A percentile compares a stretch with the other conserved stretches of the same genome.
These are phyloP conservation scores for Sphaeridia pumilis DNA, from an alignment of 2,888 invertebrate genomes.

Conservation along the genomic window DNA sequence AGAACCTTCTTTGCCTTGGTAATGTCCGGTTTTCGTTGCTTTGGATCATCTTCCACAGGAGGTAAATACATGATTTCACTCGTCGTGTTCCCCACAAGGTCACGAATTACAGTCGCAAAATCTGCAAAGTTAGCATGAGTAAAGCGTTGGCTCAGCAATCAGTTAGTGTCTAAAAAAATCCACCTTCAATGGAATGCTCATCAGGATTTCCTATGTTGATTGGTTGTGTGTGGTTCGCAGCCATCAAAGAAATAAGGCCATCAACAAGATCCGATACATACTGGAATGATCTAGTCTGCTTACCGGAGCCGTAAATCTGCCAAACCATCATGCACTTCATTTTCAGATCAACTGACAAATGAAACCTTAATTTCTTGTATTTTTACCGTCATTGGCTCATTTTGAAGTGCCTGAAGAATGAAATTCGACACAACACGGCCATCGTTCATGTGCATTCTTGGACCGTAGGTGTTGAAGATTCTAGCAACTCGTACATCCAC, in stretches of 20 bases:
- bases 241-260: constrained; percentile 84
- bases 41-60: constrained; percentile 93
- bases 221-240: constrained; percentile 80
- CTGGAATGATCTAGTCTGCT: constrained; percentile 92
- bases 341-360: neutral
- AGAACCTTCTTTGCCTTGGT: constrained; percentile 69
- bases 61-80: constrained; percentile 71
- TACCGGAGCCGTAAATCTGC: constrained; percentile 71
- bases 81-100: constrained; percentile 63
- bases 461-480: constrained; percentile 98
- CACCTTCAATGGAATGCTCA: constrained; percentile 89
- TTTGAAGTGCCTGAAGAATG: constrained; percentile 88
- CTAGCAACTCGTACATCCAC: constrained; percentile 90
- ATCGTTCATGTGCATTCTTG: constrained; percentile 97
- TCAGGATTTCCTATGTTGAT: constrained; percentile 97
- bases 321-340: constrained; percentile 14
- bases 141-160: too few species aligned
- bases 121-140: too few species aligned
- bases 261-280: constrained; percentile 95
- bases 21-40: constrained; percentile 87
- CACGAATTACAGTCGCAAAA: constrained; percentile 73
- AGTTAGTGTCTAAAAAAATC: too few species aligned
- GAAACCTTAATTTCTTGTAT: neutral
- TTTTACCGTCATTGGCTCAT: constrained; percentile 81
- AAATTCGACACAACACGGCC: constrained; percentile 98